Conservation (phyloP, 2,797 vertebrate species). For the Macrochelys suwanniensis region DNA sequence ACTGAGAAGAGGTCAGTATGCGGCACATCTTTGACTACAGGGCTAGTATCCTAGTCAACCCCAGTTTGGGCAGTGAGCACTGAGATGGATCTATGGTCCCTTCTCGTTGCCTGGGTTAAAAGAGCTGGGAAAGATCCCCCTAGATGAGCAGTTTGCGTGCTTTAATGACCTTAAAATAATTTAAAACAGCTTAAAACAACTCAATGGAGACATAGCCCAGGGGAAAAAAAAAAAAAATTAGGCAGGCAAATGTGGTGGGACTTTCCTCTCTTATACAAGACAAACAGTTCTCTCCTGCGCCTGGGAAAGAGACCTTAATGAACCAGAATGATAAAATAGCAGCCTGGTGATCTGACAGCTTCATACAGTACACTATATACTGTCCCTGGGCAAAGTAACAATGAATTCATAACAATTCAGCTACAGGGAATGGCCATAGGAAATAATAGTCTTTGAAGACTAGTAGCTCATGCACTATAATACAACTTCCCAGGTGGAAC, state of each 20-base stretch:
- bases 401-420: neutral
- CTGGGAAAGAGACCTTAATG: neutral
- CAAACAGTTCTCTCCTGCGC: neutral
- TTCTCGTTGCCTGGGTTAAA: too few relatives aligned
- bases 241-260: neutral
- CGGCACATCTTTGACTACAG: accelerated
- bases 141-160: neutral
- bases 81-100: neutral
- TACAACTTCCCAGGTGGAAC: neutral
- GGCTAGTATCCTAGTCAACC: accelerated
- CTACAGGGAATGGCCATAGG: neutral
- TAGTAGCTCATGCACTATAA: neutral
- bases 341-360: neutral
- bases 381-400: neutral
- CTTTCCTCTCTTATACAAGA: too few relatives aligned
- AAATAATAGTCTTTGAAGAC: neutral
- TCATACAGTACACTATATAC: neutral
- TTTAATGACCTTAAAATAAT: neutral
- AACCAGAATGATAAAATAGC: neutral
- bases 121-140: neutral
- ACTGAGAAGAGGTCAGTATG: neutral
- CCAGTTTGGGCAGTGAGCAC: neutral
- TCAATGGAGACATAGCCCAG: neutral
- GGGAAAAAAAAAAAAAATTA: neutral
- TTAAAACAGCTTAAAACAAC: neutral